Evolutionary conservation across 92 coral and sea anemone genomes (phyloP).

Genomic region (Phenganax stokvisi): DNA sequence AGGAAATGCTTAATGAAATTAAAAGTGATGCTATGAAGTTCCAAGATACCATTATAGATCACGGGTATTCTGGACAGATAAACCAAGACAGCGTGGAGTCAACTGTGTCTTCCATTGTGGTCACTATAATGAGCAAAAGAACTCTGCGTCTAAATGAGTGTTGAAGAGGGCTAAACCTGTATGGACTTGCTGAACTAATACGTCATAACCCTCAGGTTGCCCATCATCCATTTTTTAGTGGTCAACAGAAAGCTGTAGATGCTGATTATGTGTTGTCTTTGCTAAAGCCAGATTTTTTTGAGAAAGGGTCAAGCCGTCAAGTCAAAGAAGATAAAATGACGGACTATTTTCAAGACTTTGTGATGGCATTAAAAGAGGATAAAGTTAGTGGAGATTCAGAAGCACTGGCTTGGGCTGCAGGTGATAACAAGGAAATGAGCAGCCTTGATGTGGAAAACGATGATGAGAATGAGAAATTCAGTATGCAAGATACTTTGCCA

Average conservation of each 20-base stretch:
- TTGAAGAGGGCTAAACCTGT: slow-evolving; percentile 34
- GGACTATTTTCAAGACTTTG: slow-evolving; percentile 59
- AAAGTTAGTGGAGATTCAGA: slow-evolving; percentile 27
- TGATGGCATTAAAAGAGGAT: slow-evolving; percentile 31
- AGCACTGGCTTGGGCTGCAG: slow-evolving; percentile 33
- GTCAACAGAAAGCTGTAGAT: slow-evolving; percentile 49
- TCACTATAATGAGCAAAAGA: slow-evolving; percentile 57
- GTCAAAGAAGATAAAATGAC: slow-evolving; percentile 44
- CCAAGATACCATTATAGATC: slow-evolving; percentile 14
- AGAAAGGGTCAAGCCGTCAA: slow-evolving; percentile 49
- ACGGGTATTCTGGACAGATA: slow-evolving; percentile 16
- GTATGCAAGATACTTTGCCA: not conserved
- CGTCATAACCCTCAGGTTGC: slow-evolving; percentile 23
- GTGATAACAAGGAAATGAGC: slow-evolving; percentile 17
- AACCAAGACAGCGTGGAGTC: not conserved
- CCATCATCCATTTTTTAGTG: slow-evolving; percentile 19
- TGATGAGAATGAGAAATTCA: slow-evolving; percentile 28
- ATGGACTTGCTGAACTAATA: slow-evolving; percentile 40
- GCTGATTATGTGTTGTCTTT: slow-evolving; percentile 54
- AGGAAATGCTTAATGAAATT: slow-evolving; percentile 10
- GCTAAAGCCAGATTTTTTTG: slow-evolving; percentile 51
- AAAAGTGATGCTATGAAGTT: not conserved
- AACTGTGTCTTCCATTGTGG: slow-evolving; percentile 43
- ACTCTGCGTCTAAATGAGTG: slow-evolving; percentile 40
- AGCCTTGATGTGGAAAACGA: slow-evolving; percentile 10